Evolutionary conservation across 2,888 invertebrate species (phyloP), one percentile per base, ranked within the genome.

Genomic region (Hemithea aestivaria): DNA sequence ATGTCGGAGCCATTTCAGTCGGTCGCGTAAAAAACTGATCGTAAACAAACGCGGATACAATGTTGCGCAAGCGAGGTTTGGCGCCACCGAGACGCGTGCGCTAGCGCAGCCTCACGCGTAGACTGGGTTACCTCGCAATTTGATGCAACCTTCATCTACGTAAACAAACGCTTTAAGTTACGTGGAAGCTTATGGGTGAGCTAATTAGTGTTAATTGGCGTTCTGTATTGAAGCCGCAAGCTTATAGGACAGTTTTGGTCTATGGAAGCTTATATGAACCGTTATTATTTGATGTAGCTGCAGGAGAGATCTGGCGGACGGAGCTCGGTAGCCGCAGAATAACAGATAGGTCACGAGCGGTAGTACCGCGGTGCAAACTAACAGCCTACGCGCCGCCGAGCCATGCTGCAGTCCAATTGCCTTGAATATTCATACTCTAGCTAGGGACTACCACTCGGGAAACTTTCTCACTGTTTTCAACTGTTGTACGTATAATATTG

Each of bases 51-150:
- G 51, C 53, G 61, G 56, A 60, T 65, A 70, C 64, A 64, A 68
- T 56, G 75, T 85, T 85, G 77, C 79, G 79, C 72, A 85, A 84
- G 68, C 58, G 61, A 61, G 62, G 57, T 59, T 65, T 76, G 84
- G 84, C 83, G 85, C 84, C 85, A 74, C 64, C 66, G 80, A 87
- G 85, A 87, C 85, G 87, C 84, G 80, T 84, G 81, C 73, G 83
- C 84, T 62, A 68, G 80, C 77, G 78, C 82, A 83, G 80, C 73
- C 82, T 77, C 81, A 59, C 80, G 78, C 80, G 74, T 73, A 72
- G 73, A 85, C 85, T 85, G 85, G 66, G 71, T 70, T 70, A 75
- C 81, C 78, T 83, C 83, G 83, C 85, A 82, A 83, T 83, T 83
- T 75, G 64, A 78, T 84, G 77, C 80, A 85, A 82, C 85, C 85